These are phyloP conservation scores for Campylorhamphus procurvoides DNA, from an alignment of 2,113 vertebrate genomes.

Conservation along the genomic window DNA sequence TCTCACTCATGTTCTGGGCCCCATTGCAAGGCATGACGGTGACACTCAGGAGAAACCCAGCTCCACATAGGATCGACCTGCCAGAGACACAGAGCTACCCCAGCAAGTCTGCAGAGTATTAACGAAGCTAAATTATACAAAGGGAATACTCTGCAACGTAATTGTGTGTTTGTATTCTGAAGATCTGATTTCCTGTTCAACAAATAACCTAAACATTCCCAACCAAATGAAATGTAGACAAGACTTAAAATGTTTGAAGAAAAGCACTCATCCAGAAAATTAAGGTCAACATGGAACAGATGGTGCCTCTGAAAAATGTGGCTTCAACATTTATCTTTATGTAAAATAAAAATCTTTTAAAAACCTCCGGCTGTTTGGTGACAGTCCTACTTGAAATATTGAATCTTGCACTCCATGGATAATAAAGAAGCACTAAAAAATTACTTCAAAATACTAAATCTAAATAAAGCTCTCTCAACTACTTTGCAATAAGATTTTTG, in stretches of 20 bases:
- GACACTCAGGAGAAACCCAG: neutral
- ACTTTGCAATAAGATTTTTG: constrained; percentile 1
- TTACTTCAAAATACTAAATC: constrained; percentile 54
- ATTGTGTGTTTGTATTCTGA: constrained; percentile 58
- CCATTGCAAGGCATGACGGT: neutral
- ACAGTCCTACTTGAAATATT: constrained; percentile 57
- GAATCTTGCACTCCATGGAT: constrained; percentile 19
- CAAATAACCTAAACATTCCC: constrained; percentile 68
- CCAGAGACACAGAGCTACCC: neutral
- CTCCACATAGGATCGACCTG: rapidly evolving
- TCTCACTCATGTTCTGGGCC: neutral
- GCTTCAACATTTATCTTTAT: constrained; percentile 65
- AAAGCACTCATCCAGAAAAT: constrained; percentile 75
- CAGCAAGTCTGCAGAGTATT: constrained; percentile 26
- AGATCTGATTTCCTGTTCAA: constrained; percentile 66
- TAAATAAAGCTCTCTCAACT: constrained; percentile 55
- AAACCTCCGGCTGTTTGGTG: constrained; percentile 55
- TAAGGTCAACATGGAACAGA: constrained; percentile 73
- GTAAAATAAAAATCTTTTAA: constrained; percentile 58
- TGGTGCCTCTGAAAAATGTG: constrained; percentile 58
- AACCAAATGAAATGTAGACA: constrained; percentile 70
- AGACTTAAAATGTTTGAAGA: constrained; percentile 71
- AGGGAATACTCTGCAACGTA: constrained; percentile 58
- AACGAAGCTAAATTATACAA: constrained; percentile 54
- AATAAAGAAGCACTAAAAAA: constrained; percentile 64